Conservation (phyloP, 2,797 vertebrate genomes). For the Chelon auratus region DNA sequence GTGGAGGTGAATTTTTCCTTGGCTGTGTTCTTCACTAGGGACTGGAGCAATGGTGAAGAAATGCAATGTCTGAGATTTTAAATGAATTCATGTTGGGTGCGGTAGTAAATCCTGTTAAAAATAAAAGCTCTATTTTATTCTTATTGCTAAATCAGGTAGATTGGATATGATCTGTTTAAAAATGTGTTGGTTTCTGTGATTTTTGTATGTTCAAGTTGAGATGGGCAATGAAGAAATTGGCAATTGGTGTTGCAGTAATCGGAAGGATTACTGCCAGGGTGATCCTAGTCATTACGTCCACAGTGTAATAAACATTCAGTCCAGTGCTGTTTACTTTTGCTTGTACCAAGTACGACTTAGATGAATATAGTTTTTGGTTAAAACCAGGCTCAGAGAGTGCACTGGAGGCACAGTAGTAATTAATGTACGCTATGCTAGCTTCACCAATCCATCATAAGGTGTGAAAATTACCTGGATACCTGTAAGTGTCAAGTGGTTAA, state of each 20-base stretch:
- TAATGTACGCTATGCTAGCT: no score
- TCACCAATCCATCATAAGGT: neutral
- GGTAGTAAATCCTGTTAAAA: constrained; percentile 20
- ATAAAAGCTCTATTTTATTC: neutral
- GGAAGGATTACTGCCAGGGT: no score
- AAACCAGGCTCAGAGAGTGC: neutral
- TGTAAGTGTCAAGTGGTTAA: neutral
- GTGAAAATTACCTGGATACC: no score
- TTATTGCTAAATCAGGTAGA: constrained; percentile 36
- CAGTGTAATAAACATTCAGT: no score
- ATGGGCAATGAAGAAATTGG: no score
- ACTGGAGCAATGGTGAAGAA: constrained; percentile 34
- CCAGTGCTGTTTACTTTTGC: no score
- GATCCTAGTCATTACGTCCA: no score
- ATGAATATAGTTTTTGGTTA: neutral
- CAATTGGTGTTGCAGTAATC: neutral
- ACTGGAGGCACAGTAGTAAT: neutral
- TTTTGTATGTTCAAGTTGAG: neutral
- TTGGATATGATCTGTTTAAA: constrained; percentile 25
- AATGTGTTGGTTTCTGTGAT: neutral
- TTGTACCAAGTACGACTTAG: neutral
- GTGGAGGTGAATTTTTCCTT: constrained; percentile 35
- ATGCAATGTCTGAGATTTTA: constrained; percentile 23
- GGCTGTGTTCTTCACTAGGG: constrained; percentile 25
- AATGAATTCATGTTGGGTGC: constrained; percentile 26